Evolutionary conservation across 2,113 vertebrate species (phyloP).

Genomic region (Aramus guarauna): DNA sequence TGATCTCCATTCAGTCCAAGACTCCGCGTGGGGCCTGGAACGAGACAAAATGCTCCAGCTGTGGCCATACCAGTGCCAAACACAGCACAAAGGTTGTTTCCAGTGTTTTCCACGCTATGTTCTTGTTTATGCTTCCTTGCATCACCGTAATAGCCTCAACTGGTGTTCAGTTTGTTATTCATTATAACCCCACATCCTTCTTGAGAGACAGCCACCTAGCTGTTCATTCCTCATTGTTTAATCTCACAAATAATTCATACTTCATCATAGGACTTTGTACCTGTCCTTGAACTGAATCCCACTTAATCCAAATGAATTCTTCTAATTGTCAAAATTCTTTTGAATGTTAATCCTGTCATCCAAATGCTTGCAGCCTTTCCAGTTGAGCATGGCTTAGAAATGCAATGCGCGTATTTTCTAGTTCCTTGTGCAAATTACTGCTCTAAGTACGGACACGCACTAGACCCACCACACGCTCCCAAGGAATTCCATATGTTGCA

Average conservation of each 20-base stretch:
- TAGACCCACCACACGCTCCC: not conserved
- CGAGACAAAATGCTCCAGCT: not conserved
- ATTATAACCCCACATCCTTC: not conserved
- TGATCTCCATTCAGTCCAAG: not conserved
- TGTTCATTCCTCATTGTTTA: not conserved
- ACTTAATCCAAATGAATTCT: not conserved
- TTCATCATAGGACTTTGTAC: not conserved
- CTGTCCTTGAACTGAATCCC: not conserved
- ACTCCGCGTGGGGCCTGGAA: not conserved
- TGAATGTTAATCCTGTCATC: not conserved
- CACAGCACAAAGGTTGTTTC: not conserved
- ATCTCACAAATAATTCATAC: not conserved
- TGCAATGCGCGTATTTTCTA: not conserved
- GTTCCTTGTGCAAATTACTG: not conserved
- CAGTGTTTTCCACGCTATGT: not conserved
- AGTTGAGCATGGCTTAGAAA: not conserved
- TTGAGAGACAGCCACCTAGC: not conserved
- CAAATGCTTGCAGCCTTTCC: not conserved
- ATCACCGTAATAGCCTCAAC: not conserved
- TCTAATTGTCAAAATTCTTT: not conserved
- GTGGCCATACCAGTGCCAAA: not conserved
- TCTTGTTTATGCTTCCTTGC: not conserved
- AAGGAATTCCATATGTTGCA: not conserved
- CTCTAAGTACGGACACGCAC: not conserved
- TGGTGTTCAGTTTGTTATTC: not conserved